Percentiles rank a stretch among this genome's conserved stretches.
These are phyloP conservation scores for Platypus cylindrus DNA, from an alignment of 2,888 invertebrate species.

Conservation along the genomic window DNA sequence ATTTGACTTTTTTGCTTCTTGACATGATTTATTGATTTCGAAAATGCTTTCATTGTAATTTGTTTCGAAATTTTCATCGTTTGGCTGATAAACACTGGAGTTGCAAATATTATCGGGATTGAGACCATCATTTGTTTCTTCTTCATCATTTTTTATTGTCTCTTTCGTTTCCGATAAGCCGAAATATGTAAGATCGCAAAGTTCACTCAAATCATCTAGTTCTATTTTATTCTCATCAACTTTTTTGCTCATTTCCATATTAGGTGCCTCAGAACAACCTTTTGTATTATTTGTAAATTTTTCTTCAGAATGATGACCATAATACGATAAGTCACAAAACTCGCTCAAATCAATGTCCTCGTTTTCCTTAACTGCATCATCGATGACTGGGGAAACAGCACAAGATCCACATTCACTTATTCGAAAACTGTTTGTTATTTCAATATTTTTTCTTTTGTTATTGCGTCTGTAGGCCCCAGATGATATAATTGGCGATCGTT, in stretches of 20 bases:
- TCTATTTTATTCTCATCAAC: not conserved
- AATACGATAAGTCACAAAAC: constrained; percentile 18
- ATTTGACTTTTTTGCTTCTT: too few species aligned
- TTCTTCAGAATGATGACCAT: not conserved
- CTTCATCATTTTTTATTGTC: not conserved
- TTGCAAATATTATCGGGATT: too few species aligned
- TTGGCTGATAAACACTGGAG: too few species aligned
- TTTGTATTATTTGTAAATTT: not conserved
- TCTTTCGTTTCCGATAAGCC: constrained; percentile 1
- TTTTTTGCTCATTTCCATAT: constrained; percentile 1
- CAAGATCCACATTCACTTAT: not conserved
- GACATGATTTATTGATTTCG: too few species aligned
- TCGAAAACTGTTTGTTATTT: too few species aligned
- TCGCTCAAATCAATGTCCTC: constrained; percentile 12
- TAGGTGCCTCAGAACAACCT: not conserved
- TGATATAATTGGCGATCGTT: not conserved
- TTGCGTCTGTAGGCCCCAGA: not conserved
- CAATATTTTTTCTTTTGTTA: not conserved
- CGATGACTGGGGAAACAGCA: not conserved
- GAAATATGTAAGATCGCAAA: constrained; percentile 9
- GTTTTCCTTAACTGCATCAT: not conserved
- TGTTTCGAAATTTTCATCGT: too few species aligned
- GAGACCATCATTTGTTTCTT: not conserved
- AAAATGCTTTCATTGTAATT: too few species aligned
- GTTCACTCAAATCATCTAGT: constrained; percentile 5